Evolutionary conservation across 1,140 invertebrate species (phyloP), one percentile per base, ranked within the genome.

Genomic region (Chymomyza costata): DNA sequence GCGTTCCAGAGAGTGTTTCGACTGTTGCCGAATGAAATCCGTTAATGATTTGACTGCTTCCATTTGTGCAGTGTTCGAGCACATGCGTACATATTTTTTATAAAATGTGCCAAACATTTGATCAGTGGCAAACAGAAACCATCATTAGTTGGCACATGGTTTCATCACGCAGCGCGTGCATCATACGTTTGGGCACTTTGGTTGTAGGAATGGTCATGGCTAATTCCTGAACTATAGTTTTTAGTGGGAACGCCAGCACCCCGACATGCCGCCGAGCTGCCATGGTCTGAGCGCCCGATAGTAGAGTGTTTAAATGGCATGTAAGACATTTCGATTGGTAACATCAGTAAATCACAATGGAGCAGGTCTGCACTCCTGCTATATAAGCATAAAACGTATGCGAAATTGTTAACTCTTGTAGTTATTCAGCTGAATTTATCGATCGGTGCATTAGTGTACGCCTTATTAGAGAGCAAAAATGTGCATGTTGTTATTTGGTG

Each of bases 191-290:
- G 83, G 73, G 68, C 62, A 80, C 58, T 80, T 61, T 73, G 73
- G 76, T 73, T 58, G 68, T 67, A 82, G 83, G 62, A 85, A 81
- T 85, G 83, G 80, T 59, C 83, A 85, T 85, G 65, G 76, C 83
- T 85, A 84, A 51, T 82, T 85, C 80, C 83, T 83, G 60, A 85
- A 84, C 82, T 84, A 84, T 78, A 48, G 76, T 84, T 84, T 84
- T 76, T 73, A 82, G 70, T 76, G 62, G 58, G 53, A 53, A 35
- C 48, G 48, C 63, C 57, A 49, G 46, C 52, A 46, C 32, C 49
- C 10, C 30, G 1, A 31, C 15, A 40, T 6, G 1, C 30, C 14
- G 37, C 19, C 39, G 49, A 49, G 39, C 41, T 48, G 50, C 37
- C 19, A 41, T 39, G 50, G 21, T 25, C 7, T 43, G 47, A 14